These are phyloP conservation scores for Anoplopoma fimbria DNA, from an alignment of 2,113 vertebrate species.

Conservation along the genomic window DNA sequence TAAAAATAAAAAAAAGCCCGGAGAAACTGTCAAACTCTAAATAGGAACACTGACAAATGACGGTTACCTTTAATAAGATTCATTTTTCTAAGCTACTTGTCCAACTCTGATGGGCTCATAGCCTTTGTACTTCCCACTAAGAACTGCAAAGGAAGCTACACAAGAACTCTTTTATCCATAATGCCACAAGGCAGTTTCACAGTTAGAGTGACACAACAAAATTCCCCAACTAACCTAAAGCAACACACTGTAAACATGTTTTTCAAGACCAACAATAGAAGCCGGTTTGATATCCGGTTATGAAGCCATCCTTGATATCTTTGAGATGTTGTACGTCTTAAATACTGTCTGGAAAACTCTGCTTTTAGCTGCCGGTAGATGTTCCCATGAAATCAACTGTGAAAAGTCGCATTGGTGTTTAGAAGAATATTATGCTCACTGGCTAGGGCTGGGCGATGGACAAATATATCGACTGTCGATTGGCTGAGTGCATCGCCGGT, in stretches of 20 bases:
- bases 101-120: background rate
- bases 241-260: conserved; percentile 15
- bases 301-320: too few relatives aligned
- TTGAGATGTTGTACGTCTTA: background rate
- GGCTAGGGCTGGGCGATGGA: too few relatives aligned
- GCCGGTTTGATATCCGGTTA: background rate
- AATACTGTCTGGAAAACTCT: background rate
- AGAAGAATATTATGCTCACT: background rate
- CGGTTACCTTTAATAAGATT: too few relatives aligned
- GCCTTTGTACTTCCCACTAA: background rate
- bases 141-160: conserved; percentile 6
- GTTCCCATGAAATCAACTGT: background rate
- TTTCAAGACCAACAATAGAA: background rate
- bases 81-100: background rate
- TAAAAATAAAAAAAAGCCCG: background rate
- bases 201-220: background rate
- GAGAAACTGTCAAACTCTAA: too few relatives aligned
- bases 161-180: background rate
- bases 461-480: too few relatives aligned
- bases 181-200: conserved; percentile 10
- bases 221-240: background rate
- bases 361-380: conserved; percentile 45
- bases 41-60: too few relatives aligned
- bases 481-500: too few relatives aligned
- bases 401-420: background rate